phyloP scores from a whole-genome alignment of 2,797 vertebrate species.

The Rallus crepitans region DNA sequence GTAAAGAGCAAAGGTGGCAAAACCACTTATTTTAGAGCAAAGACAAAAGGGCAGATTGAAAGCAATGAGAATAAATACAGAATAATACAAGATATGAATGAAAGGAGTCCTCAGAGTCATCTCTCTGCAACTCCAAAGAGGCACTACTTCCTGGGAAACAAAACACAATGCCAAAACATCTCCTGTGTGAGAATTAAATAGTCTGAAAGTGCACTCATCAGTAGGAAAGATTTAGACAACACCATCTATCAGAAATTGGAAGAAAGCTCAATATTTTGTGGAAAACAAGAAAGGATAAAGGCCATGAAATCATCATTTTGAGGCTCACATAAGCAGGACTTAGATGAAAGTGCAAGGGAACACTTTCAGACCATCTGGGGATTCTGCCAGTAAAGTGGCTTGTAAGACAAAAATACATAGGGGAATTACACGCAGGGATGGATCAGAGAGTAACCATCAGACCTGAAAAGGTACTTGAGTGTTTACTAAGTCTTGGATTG shows the following conservation, averaged over 20 bases:
- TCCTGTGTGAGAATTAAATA: not conserved
- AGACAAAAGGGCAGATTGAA: not conserved
- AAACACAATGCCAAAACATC: not conserved
- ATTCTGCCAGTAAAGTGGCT: not conserved
- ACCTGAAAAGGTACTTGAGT: not conserved
- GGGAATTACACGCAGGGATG: not conserved
- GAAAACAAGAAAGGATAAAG: not conserved
- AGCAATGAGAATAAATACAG: not conserved
- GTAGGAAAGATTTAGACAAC: not conserved
- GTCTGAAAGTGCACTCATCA: not conserved
- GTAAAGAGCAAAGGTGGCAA: not conserved
- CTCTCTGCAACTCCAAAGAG: not conserved
- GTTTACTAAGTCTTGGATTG: not conserved
- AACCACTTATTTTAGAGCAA: not conserved
- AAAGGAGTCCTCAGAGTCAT: not conserved
- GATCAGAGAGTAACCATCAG: not conserved
- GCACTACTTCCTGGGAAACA: not conserved
- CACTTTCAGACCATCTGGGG: not conserved
- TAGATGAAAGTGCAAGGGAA: not conserved
- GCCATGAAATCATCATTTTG: not conserved
- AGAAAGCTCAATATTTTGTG: not conserved
- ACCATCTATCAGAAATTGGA: not conserved
- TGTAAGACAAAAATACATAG: constrained; percentile 9
- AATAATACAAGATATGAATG: not conserved
- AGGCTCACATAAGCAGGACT: not conserved